phyloP scores from a whole-genome alignment of 2,797 vertebrate genomes.

The Acropternis orthonyx region DNA sequence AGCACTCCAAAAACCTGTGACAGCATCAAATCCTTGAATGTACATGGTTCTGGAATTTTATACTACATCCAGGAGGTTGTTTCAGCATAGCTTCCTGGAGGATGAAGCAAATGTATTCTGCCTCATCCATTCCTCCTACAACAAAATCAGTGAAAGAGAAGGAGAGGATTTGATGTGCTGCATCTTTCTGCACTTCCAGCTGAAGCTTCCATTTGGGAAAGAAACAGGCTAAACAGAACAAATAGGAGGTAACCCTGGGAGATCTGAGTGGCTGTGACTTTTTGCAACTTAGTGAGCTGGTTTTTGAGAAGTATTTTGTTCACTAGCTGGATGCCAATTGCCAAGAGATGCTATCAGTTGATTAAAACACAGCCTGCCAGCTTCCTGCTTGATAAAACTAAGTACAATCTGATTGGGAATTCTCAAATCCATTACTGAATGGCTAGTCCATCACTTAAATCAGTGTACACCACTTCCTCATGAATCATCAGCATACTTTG shows the following conservation, averaged over 20 bases:
- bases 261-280: neutral
- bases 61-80: neutral
- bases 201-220: neutral
- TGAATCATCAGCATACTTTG: neutral
- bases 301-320: conserved; percentile 44
- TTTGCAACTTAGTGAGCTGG: neutral
- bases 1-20: neutral
- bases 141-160: neutral
- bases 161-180: neutral
- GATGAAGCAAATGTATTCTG: neutral
- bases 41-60: neutral
- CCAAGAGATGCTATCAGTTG: conserved; percentile 76
- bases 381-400: conserved; percentile 71
- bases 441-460: conserved; percentile 51
- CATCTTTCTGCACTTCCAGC: neutral
- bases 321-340: conserved; percentile 62
- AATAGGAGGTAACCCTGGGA: neutral
- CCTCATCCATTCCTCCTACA: neutral
- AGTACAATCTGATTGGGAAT: conserved; percentile 41
- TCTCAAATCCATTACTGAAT: conserved; percentile 64
- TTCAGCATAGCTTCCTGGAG: neutral
- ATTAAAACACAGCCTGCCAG: conserved; percentile 77
- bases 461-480: neutral
- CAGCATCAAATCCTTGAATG: neutral
- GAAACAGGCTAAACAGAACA: neutral